Conservation (phyloP, 2,888 invertebrate genomes). For the Linnaemya tessellans region DNA sequence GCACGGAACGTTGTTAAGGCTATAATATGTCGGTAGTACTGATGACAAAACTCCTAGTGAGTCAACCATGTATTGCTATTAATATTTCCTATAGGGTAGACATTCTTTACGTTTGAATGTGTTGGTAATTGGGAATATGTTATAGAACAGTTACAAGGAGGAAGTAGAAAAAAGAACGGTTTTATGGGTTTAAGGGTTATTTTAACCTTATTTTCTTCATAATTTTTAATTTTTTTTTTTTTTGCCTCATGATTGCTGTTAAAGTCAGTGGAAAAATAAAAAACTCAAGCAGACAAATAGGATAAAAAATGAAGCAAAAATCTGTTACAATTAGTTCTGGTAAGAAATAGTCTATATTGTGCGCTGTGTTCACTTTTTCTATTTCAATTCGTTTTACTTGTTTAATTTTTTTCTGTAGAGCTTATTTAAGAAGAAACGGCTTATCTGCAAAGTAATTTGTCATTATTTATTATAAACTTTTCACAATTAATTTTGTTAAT, state of each 20-base stretch:
- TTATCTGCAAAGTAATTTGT: conserved; percentile 82
- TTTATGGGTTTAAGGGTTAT: conserved; percentile 66
- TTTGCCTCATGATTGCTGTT: conserved; percentile 74
- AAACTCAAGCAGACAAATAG: conserved; percentile 7
- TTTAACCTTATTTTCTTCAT: conserved; percentile 63
- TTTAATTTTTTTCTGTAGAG: conserved; percentile 13
- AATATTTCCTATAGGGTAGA: no score
- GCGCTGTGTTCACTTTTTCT: conserved; percentile 65
- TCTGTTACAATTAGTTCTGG: conserved; percentile 81
- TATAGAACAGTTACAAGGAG: conserved; percentile 26
- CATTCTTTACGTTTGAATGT: neutral
- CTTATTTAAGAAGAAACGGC: conserved; percentile 49
- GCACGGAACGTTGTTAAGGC: no score
- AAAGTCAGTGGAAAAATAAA: conserved; percentile 39
- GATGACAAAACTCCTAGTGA: no score
- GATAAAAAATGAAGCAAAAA: conserved; percentile 72
- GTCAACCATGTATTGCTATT: no score
- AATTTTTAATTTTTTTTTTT: conserved; percentile 70
- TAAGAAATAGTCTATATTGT: conserved; percentile 68
- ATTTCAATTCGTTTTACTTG: conserved; percentile 42
- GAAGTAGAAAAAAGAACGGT: conserved; percentile 34
- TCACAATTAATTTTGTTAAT: conserved; percentile 61
- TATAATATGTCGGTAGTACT: no score
- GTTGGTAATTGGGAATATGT: neutral
- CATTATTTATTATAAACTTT: conserved; percentile 78